These are phyloP conservation scores for Pyrrhosoma nymphula DNA, from an alignment of 2,888 invertebrate species.

Conservation along the genomic window DNA sequence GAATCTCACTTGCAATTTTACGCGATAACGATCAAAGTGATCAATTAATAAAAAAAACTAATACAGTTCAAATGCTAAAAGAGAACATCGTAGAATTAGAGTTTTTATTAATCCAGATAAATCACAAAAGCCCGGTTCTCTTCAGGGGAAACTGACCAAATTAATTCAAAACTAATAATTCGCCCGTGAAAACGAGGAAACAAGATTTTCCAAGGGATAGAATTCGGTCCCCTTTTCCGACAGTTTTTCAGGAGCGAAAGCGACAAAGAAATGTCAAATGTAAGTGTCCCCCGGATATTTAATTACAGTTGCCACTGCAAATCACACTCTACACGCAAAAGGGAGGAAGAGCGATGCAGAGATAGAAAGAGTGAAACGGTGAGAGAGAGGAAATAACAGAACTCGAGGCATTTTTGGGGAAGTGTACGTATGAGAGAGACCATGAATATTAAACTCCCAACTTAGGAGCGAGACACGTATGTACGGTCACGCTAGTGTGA, in stretches of 20 bases:
- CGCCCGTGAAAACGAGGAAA: not conserved
- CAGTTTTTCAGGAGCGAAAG: not conserved
- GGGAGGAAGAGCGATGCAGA: not conserved
- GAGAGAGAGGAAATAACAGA: not conserved
- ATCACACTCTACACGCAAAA: not conserved
- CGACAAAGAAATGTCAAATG: not conserved
- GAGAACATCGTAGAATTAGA: too few species aligned
- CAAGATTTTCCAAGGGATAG: not conserved
- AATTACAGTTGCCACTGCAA: not conserved
- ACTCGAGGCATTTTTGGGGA: not conserved
- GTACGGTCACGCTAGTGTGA: not conserved
- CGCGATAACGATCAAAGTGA: too few species aligned
- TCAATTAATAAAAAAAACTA: too few species aligned
- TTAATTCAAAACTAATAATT: not conserved
- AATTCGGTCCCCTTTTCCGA: not conserved
- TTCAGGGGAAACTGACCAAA: not conserved
- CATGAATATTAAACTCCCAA: slow-evolving; percentile 13
- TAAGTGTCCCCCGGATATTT: not conserved
- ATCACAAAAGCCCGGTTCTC: not conserved
- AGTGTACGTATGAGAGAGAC: not conserved
- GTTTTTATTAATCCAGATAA: too few species aligned
- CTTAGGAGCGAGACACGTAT: not conserved
- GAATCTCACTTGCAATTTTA: too few species aligned
- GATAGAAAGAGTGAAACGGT: not conserved
- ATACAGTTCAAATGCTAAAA: too few species aligned